Conservation (phyloP, 2,888 invertebrate genomes). For the Lasioglossum villosulum region DNA sequence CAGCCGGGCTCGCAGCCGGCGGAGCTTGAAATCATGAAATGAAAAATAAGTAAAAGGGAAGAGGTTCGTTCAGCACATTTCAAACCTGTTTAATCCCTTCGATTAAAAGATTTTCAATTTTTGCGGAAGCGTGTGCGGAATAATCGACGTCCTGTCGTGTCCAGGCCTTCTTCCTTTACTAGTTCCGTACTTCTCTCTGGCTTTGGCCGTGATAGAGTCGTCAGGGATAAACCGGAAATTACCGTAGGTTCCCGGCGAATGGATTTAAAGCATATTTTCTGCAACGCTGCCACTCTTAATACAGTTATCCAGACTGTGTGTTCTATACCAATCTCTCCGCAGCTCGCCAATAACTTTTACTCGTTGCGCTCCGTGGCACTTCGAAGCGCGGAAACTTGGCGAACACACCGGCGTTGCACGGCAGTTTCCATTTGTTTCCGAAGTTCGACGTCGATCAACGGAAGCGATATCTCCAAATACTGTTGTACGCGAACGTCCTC, state of each 20-base stretch:
- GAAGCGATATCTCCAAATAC: background rate
- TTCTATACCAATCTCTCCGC: background rate
- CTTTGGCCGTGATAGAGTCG: slow-evolving; percentile 23
- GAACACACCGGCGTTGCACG: background rate
- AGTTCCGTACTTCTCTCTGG: slow-evolving; percentile 33
- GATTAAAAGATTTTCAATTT: slow-evolving; percentile 67
- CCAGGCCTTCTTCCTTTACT: slow-evolving; percentile 45
- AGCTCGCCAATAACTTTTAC: slow-evolving; percentile 24
- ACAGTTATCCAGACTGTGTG: slow-evolving; percentile 10
- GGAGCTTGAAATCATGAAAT: slow-evolving; percentile 17
- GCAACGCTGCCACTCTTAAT: slow-evolving; percentile 39
- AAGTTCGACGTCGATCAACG: background rate
- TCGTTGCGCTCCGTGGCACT: background rate
- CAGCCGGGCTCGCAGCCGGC: background rate
- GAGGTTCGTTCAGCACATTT: slow-evolving; percentile 23
- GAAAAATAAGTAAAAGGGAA: slow-evolving; percentile 6
- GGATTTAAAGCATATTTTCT: slow-evolving; percentile 52
- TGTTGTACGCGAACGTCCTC: background rate
- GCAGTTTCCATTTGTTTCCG: background rate
- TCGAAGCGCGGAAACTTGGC: background rate
- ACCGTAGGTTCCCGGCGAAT: slow-evolving; percentile 27
- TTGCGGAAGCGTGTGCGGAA: slow-evolving; percentile 57
- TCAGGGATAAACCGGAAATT: slow-evolving; percentile 50
- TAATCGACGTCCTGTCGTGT: slow-evolving; percentile 66
- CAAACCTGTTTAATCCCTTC: slow-evolving; percentile 31